These are phyloP conservation scores for Turritopsis dohrnii DNA, from an alignment of 30 jellyfish, hydroid and myxozoan genomes.

Conservation along the genomic window DNA sequence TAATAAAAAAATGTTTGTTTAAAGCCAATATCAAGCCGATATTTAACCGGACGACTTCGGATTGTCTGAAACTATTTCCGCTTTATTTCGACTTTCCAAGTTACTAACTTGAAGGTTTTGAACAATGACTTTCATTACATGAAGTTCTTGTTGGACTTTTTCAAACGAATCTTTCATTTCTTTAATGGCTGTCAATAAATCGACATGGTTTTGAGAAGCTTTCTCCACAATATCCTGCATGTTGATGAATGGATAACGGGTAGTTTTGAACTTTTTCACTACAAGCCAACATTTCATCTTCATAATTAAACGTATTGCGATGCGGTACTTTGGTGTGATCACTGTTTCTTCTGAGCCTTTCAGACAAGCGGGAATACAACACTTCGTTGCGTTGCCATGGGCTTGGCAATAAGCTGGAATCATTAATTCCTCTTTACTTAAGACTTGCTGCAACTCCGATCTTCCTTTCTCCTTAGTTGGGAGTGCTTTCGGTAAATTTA, in stretches of 20 bases:
- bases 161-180: slow-evolving; percentile 6
- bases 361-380: background rate
- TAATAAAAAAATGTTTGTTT: background rate
- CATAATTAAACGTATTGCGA: slow-evolving; percentile 14
- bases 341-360: background rate
- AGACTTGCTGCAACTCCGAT: background rate
- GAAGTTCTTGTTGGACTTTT: background rate
- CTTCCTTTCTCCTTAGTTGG: background rate
- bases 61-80: background rate
- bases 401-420: background rate
- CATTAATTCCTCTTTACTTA: background rate
- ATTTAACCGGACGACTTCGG: background rate
- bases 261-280: slow-evolving; percentile 7
- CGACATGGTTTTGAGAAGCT: slow-evolving; percentile 14
- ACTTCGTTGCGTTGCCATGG: background rate
- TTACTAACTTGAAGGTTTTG: background rate
- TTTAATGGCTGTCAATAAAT: background rate
- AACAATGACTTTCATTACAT: background rate
- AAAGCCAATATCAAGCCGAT: too few species aligned
- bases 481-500: background rate
- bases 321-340: background rate
- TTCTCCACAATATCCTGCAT: slow-evolving; percentile 29
- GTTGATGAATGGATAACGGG: slow-evolving; percentile 18
- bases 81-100: background rate
- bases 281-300: background rate